phyloP scores from a whole-genome alignment of 2,888 invertebrate species.

The Cantharis rustica region DNA sequence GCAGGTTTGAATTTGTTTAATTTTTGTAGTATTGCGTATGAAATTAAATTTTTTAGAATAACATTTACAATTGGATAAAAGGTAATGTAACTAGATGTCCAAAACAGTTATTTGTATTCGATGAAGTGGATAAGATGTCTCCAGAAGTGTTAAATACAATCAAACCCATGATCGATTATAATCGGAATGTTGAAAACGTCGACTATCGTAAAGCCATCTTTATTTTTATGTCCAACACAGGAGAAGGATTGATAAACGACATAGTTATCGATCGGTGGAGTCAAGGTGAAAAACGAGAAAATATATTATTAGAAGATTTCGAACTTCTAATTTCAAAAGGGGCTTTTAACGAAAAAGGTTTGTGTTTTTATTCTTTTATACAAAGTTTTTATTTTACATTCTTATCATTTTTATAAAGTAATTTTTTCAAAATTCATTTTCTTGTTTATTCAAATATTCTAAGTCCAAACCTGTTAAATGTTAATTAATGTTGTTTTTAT shows the following conservation, averaged over 20 bases:
- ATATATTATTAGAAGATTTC: constrained; percentile 71
- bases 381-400: no score
- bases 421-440: no score
- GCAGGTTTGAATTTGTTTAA: constrained; percentile 43
- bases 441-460: no score
- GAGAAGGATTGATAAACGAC: constrained; percentile 72
- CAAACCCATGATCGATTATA: constrained; percentile 87
- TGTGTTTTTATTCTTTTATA: constrained; percentile 10
- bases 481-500: no score
- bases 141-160: constrained; percentile 79
- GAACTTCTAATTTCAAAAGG: constrained; percentile 70
- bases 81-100: constrained; percentile 71
- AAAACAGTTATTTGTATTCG: constrained; percentile 89
- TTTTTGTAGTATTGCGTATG: background rate
- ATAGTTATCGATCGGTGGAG: constrained; percentile 65
- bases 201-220: constrained; percentile 78
- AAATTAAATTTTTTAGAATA: constrained; percentile 57
- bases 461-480: no score
- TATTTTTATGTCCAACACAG: constrained; percentile 90
- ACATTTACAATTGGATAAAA: constrained; percentile 64
- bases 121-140: constrained; percentile 96
- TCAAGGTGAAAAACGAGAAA: constrained; percentile 64
- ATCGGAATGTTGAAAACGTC: constrained; percentile 70
- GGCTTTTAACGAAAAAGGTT: constrained; percentile 73
- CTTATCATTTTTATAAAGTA: no score